These are phyloP conservation scores for Anarrhichthys ocellatus DNA, from an alignment of 2,113 vertebrate genomes.

Conservation along the genomic window DNA sequence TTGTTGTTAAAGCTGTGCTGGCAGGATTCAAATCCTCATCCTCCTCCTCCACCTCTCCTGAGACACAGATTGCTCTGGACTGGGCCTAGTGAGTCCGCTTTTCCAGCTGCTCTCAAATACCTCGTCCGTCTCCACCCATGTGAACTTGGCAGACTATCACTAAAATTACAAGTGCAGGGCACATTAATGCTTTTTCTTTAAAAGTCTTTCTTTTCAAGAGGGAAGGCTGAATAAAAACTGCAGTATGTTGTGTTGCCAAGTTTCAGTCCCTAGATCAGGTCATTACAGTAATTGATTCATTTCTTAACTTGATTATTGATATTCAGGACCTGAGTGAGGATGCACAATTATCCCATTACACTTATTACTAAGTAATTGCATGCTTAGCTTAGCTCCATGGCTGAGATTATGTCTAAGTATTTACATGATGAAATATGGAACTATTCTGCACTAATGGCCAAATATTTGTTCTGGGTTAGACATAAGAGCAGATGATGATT, in stretches of 20 bases:
- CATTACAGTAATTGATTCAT: conserved; percentile 6
- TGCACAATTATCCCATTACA: conserved; percentile 19
- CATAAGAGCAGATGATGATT: conserved; percentile 58
- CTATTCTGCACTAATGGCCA: conserved; percentile 58
- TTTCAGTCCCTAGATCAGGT: conserved; percentile 1
- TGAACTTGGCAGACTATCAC: conserved; percentile 31
- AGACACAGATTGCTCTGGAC: conserved; percentile 42
- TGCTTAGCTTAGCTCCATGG: conserved; percentile 1
- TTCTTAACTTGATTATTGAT: not conserved
- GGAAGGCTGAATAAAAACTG: not conserved
- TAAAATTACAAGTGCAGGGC: conserved; percentile 29
- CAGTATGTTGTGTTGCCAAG: not conserved
- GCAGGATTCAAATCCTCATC: conserved; percentile 75
- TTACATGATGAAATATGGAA: conserved; percentile 56
- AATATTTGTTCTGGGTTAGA: conserved; percentile 62
- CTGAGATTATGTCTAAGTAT: conserved; percentile 37
- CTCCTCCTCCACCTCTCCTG: conserved; percentile 48
- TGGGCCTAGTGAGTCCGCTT: conserved; percentile 58
- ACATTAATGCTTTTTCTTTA: conserved; percentile 5
- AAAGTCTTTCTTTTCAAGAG: conserved; percentile 1
- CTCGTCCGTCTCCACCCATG: conserved; percentile 38
- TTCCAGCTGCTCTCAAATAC: conserved; percentile 66
- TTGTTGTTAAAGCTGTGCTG: conserved; percentile 77
- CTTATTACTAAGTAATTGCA: conserved; percentile 24
- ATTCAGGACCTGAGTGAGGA: conserved; percentile 8